A percentile compares a stretch with the other conserved stretches of the same genome.
Conservation (phyloP, 2,888 invertebrate genomes). For the Cosmopolites sordidus region DNA sequence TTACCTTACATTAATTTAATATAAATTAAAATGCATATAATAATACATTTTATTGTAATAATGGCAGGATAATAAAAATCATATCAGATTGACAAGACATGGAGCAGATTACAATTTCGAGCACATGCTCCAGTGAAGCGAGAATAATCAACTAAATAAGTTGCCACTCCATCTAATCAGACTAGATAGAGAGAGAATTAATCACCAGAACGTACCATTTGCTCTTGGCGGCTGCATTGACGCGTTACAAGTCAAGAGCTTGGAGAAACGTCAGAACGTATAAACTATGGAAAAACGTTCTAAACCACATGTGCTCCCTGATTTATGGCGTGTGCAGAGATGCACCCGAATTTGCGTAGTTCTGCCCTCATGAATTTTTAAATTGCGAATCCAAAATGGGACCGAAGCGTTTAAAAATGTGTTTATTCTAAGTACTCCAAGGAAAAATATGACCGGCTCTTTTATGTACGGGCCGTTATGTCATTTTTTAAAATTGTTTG, state of each 20-base stretch:
- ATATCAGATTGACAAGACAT: no score
- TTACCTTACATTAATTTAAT: no score
- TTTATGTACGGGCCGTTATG: no score
- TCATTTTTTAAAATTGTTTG: no score
- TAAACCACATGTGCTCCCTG: not conserved
- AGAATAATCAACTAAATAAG: not conserved
- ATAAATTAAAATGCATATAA: no score
- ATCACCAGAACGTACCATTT: not conserved
- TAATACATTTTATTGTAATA: no score
- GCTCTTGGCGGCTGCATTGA: not conserved
- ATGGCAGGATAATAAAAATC: no score
- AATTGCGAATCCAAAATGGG: not conserved
- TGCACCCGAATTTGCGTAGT: not conserved
- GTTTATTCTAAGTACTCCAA: no score
- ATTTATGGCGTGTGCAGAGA: not conserved
- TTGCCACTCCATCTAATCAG: not conserved
- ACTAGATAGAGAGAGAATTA: not conserved
- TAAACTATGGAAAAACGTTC: conserved; percentile 1
- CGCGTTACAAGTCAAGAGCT: not conserved
- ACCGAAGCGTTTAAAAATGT: no score
- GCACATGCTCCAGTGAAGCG: no score
- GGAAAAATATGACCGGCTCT: no score
- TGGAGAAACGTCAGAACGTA: not conserved
- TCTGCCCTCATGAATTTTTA: not conserved
- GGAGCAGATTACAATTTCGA: no score